phyloP scores from a whole-genome alignment of 2,113 vertebrate genomes.

The Anser cygnoides region DNA sequence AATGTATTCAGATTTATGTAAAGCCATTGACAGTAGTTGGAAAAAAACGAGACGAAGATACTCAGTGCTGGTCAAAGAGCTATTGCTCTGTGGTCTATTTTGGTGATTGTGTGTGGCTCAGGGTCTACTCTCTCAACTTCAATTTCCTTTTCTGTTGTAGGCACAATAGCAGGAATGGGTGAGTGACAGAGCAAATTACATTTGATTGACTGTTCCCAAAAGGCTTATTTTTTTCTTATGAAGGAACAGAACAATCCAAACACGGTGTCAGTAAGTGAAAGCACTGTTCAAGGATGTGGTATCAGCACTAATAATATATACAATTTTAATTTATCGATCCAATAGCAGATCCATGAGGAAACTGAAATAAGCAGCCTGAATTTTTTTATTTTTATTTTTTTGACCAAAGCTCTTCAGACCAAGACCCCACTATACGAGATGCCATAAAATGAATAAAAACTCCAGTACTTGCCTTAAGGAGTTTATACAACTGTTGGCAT shows the following conservation, averaged over 20 bases:
- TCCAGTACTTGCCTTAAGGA: neutral
- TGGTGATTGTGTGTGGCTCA: conserved; percentile 7
- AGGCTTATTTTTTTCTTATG: neutral
- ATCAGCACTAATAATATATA: neutral
- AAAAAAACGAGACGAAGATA: neutral
- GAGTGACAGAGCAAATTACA: conserved; percentile 10
- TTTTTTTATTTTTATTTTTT: neutral
- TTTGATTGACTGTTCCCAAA: conserved; percentile 5
- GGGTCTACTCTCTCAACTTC: neutral
- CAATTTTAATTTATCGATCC: conserved; percentile 10
- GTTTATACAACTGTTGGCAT: conserved; percentile 31
- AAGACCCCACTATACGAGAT: neutral
- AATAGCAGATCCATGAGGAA: neutral
- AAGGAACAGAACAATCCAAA: neutral
- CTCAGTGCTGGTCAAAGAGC: neutral
- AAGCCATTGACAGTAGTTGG: neutral
- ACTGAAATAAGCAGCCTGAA: neutral
- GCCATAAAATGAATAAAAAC: neutral
- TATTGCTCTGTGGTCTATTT: conserved; percentile 10
- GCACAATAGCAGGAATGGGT: neutral
- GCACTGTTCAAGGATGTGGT: neutral
- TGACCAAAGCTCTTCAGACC: neutral
- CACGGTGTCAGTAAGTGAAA: neutral
- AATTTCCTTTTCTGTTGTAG: conserved; percentile 20
- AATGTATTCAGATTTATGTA: conserved; percentile 20